A percentile compares a stretch with the other conserved stretches of the same genome.
Conservation (phyloP, 2,888 invertebrate species). For the Tetramorium bicarinatum region DNA sequence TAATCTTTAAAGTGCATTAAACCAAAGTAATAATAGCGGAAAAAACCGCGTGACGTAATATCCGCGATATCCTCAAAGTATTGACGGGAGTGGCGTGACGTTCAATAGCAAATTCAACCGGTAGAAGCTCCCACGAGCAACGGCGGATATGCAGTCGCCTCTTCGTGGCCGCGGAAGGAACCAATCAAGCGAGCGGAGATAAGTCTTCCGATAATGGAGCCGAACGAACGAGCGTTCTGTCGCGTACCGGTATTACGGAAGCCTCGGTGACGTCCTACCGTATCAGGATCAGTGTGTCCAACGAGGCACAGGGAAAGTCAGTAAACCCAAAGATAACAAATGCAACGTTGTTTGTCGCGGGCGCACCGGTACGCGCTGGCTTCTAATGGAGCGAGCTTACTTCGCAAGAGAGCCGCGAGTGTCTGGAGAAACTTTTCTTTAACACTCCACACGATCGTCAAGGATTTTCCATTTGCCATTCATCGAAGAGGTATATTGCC, state of each 20-base stretch:
- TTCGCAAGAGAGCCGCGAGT: neutral
- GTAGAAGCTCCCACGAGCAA: conserved; percentile 16
- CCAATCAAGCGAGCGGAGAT: conserved; percentile 79
- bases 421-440: conserved; percentile 21
- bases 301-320: conserved; percentile 64
- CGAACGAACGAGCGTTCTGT: conserved; percentile 72
- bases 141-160: conserved; percentile 65
- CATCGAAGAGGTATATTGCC: conserved; percentile 8
- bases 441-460: neutral
- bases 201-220: conserved; percentile 80
- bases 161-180: conserved; percentile 71
- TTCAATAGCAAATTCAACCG: conserved; percentile 32
- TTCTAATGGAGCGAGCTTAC: conserved; percentile 66
- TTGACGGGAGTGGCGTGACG: neutral
- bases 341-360: conserved; percentile 71
- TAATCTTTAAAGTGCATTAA: neutral
- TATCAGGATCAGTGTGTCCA: conserved; percentile 71
- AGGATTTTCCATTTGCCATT: conserved; percentile 11
- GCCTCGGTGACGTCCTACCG: conserved; percentile 65
- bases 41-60: conserved; percentile 14
- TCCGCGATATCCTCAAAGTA: neutral
- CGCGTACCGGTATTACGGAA: conserved; percentile 60
- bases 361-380: conserved; percentile 49
- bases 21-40: conserved; percentile 4
- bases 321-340: conserved; percentile 78